These are phyloP conservation scores for Eubucco bourcierii DNA, from an alignment of 2,113 vertebrate genomes.

Conservation along the genomic window DNA sequence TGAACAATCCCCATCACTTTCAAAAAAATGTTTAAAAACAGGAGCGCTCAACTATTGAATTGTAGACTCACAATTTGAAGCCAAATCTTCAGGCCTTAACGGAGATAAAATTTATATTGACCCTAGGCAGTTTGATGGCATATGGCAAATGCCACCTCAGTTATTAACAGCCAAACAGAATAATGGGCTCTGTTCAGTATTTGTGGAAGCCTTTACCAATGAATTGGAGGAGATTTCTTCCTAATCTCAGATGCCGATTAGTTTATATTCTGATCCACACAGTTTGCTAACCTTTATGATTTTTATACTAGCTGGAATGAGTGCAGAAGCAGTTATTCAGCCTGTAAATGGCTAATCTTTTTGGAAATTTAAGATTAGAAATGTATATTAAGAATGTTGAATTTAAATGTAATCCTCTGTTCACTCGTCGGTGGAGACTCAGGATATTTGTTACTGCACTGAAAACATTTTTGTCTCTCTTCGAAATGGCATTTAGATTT, in stretches of 20 bases:
- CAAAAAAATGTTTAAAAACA: slow-evolving; percentile 23
- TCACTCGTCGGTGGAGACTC: not conserved
- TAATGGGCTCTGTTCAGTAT: slow-evolving; percentile 17
- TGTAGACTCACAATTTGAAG: slow-evolving; percentile 28
- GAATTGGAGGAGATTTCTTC: slow-evolving; percentile 56
- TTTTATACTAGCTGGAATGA: slow-evolving; percentile 33
- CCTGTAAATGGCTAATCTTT: slow-evolving; percentile 41
- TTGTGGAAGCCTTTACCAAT: slow-evolving; percentile 50
- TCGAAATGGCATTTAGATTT: slow-evolving; percentile 37
- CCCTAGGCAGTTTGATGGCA: not conserved
- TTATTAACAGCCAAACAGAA: slow-evolving; percentile 63
- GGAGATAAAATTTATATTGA: slow-evolving; percentile 46
- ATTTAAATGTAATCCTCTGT: slow-evolving; percentile 42
- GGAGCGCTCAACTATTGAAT: not conserved
- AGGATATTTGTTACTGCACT: not conserved
- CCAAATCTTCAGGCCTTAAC: slow-evolving; percentile 27
- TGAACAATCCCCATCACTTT: not conserved
- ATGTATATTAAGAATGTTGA: slow-evolving; percentile 10
- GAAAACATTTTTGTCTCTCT: slow-evolving; percentile 1
- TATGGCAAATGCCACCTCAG: slow-evolving; percentile 56
- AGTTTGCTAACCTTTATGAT: slow-evolving; percentile 60
- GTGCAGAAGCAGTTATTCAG: slow-evolving; percentile 30
- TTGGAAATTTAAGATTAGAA: slow-evolving; percentile 57
- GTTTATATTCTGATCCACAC: slow-evolving; percentile 49
- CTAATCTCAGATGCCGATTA: slow-evolving; percentile 48